Percentiles rank a stretch among this genome's conserved stretches.
Evolutionary conservation across 2,113 vertebrate genomes (phyloP).

Genomic region (Thermophis baileyi): DNA sequence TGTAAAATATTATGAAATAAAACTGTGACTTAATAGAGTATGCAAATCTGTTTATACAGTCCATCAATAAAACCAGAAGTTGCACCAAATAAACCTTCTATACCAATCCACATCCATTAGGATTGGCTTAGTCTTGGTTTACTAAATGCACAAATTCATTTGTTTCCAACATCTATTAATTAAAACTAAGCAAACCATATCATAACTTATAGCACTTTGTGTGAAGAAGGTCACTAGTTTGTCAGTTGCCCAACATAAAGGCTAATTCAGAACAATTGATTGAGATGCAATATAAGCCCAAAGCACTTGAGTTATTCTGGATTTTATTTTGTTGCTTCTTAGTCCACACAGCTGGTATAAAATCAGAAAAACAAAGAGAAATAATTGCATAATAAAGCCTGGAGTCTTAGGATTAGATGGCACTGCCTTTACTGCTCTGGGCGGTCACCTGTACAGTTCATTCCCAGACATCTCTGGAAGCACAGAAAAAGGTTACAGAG

Average conservation of each 20-base stretch:
- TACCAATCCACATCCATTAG: background rate
- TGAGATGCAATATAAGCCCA: constrained; percentile 18
- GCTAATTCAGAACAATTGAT: background rate
- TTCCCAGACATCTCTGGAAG: constrained; percentile 69
- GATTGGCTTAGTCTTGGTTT: background rate
- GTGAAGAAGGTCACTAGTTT: background rate
- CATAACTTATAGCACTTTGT: background rate
- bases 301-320: constrained; percentile 71
- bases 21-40: background rate
- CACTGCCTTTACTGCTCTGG: constrained; percentile 62
- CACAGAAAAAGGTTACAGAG: constrained; percentile 59
- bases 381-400: constrained; percentile 50
- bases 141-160: background rate
- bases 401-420: constrained; percentile 74
- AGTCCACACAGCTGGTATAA: constrained; percentile 78
- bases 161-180: background rate
- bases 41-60: background rate
- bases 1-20: background rate
- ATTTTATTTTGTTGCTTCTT: constrained; percentile 80
- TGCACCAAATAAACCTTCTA: background rate
- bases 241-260: background rate
- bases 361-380: constrained; percentile 72
- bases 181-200: background rate
- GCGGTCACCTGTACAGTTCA: constrained; percentile 69
- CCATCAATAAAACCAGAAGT: background rate